Conservation (phyloP, 1,140 invertebrate genomes). For the Pentalonia nigronervosa region DNA sequence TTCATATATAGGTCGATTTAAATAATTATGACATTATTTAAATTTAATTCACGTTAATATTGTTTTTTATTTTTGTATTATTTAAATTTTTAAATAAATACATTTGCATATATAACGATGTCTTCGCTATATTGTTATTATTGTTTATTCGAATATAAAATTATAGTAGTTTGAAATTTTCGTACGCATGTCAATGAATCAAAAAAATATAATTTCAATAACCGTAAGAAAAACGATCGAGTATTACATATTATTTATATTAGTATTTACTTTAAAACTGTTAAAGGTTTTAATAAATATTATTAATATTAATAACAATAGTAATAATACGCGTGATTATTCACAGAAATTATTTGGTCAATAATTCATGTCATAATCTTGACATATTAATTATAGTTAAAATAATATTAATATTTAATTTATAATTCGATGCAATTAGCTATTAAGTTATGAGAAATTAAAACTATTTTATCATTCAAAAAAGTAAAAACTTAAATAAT, state of each 20-base stretch:
- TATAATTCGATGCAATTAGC: background rate
- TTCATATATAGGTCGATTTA: background rate
- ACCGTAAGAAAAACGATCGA: background rate
- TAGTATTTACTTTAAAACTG: background rate
- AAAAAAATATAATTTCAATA: background rate
- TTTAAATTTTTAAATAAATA: constrained; percentile 19
- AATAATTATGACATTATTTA: constrained; percentile 7
- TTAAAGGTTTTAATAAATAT: background rate
- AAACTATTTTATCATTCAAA: too few species aligned
- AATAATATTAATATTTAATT: too few species aligned
- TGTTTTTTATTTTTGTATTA: constrained; percentile 1
- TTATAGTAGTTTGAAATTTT: background rate
- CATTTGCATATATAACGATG: constrained; percentile 21
- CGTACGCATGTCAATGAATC: background rate
- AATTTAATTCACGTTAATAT: constrained; percentile 7
- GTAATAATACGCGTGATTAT: too few species aligned
- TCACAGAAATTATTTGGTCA: background rate
- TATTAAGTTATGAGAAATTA: background rate
- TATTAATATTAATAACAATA: too few species aligned
- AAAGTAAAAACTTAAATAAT: too few species aligned
- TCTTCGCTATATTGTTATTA: background rate
- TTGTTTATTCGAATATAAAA: constrained; percentile 29
- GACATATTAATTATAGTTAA: background rate
- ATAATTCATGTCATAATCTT: background rate
- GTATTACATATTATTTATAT: background rate